These are phyloP conservation scores for Microcebus jonahi DNA, from an alignment of 2,113 vertebrate genomes.

Conservation along the genomic window DNA sequence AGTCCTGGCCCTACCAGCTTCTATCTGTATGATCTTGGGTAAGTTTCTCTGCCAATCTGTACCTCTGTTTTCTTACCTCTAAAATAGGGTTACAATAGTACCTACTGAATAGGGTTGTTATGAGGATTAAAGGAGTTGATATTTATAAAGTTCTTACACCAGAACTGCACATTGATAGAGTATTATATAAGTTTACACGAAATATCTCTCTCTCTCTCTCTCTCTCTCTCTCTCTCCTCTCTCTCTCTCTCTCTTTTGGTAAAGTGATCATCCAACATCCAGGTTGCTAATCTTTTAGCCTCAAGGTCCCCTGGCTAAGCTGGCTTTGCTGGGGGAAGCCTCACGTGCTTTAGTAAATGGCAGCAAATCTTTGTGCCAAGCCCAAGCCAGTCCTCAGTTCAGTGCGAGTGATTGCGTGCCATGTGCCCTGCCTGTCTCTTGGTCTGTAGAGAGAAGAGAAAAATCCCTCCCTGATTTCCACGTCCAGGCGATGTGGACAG, in stretches of 20 bases:
- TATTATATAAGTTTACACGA: not conserved
- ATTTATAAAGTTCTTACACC: not conserved
- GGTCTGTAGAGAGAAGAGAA: not conserved
- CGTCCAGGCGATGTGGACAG: not conserved
- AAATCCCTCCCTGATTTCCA: not conserved
- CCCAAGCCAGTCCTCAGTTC: not conserved
- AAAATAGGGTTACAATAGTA: not conserved
- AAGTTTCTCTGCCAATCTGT: not conserved
- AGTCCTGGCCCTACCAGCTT: not conserved
- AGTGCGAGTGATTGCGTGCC: not conserved
- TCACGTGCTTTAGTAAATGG: not conserved
- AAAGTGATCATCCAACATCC: not conserved
- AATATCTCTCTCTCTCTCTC: not conserved
- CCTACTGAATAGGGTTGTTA: not conserved
- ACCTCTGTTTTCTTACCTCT: not conserved
- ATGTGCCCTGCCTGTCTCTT: not conserved
- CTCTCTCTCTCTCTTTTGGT: not conserved
- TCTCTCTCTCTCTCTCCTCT: not conserved
- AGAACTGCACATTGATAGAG: not conserved
- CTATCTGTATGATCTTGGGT: constrained; percentile 16
- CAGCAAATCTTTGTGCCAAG: not conserved
- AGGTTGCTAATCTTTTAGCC: not conserved
- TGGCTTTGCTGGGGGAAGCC: not conserved
- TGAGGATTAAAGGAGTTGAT: not conserved
- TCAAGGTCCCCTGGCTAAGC: not conserved